Base-by-base conservation (phyloP, 1,140 invertebrate genomes). In the Musca vetustissima region DNA sequence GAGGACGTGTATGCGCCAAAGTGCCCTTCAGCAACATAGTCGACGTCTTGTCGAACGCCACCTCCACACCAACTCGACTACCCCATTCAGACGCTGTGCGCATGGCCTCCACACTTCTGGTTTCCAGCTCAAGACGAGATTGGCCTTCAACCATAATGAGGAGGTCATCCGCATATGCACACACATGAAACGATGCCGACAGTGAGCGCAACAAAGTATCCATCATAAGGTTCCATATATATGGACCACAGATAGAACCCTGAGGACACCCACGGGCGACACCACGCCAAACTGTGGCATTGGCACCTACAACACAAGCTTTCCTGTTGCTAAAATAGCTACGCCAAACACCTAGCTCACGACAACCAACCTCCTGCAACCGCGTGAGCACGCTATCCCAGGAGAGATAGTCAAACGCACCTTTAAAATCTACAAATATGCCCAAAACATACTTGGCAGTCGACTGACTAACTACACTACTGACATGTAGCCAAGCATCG, bases 151-250 rank as follows among this genome's bases (percentile, higher is more conserved):
- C 49, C 8, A 75, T 6, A n/a, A 73, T 36, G 0, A 70, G 48
- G 0, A 75, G 50, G 48, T 77, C 71, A 65, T 76, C 74, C 1
- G 71, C 71, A 72, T 75, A 76, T 6, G 73, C 73, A 19, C 74
- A 66, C 14, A 64, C 66, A 13, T 71, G 66, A 25, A 47, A 70
- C 0, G 55, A 49, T 9, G 14, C 0, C 0, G 61, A 52, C 1
- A 75, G 15, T 2, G 19, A 15, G 14, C 25, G 17, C 53, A 74
- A 19, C 8, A 76, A 1, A 0, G 68, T 67, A 71, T 77, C 72
- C 69, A 76, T 73, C 70, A 68, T 67, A 0, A 76, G 43, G 28
- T 79, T 77, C n/a, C n/a, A n/a, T n/a, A n/a, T n/a, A n/a, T n/a
- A n/a, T n/a, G n/a, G n/a, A n/a, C n/a, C n/a, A n/a, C n/a, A n/a